phyloP scores from a whole-genome alignment of 2,888 invertebrate species.

The Diloba caeruleocephala region DNA sequence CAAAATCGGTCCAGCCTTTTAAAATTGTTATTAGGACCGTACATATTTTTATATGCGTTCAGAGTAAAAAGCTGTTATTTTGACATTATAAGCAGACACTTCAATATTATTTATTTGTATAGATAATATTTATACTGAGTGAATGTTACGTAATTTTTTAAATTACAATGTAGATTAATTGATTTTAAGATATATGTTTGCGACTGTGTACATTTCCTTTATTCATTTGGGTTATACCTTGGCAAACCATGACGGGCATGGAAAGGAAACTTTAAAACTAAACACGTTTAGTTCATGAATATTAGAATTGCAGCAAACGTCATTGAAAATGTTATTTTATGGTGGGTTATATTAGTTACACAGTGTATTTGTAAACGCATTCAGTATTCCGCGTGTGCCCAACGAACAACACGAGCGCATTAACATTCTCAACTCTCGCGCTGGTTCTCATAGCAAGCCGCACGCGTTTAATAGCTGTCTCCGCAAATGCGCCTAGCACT shows the following conservation, averaged over 20 bases:
- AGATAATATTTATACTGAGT: no score
- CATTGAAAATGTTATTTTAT: constrained; percentile 48
- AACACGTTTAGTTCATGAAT: constrained; percentile 33
- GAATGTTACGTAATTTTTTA: no score
- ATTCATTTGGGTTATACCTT: constrained; percentile 8
- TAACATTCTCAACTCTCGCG: constrained; percentile 83
- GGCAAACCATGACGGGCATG: neutral
- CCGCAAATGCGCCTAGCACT: constrained; percentile 54
- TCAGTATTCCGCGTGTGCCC: constrained; percentile 80
- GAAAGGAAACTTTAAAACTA: constrained; percentile 23
- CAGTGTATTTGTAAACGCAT: constrained; percentile 68
- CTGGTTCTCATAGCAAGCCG: constrained; percentile 80
- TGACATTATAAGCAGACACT: no score
- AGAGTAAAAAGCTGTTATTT: no score
- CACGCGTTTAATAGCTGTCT: constrained; percentile 64
- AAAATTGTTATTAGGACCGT: no score
- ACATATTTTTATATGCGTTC: no score
- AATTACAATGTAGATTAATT: no score
- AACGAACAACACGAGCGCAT: constrained; percentile 81
- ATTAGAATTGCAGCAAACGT: constrained; percentile 28
- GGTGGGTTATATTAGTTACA: constrained; percentile 62
- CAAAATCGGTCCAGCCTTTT: no score
- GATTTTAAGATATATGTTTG: no score
- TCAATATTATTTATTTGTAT: no score
- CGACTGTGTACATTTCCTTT: neutral